A percentile compares a stretch with the other conserved stretches of the same genome.
phyloP scores from a whole-genome alignment of 1,140 invertebrate genomes.

The Conus betulinus region DNA sequence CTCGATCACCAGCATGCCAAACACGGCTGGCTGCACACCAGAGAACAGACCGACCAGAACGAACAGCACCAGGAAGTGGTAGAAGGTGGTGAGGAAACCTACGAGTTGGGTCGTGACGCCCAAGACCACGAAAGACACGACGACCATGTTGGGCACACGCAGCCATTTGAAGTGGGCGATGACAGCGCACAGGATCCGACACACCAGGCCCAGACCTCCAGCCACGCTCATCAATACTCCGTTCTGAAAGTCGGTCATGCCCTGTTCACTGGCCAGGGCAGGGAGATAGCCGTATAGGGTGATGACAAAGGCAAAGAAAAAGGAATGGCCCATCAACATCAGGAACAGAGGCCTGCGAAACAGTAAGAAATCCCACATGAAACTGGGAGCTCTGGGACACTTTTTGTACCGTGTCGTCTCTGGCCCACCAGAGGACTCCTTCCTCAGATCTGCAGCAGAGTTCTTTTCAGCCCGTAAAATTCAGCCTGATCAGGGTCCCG shows the following conservation, averaged over 20 bases:
- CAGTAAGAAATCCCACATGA: constrained; percentile 21
- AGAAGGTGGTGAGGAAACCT: constrained; percentile 7
- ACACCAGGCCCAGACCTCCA: constrained; percentile 12
- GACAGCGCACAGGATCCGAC: background rate
- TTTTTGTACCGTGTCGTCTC: background rate
- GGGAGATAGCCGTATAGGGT: constrained; percentile 23
- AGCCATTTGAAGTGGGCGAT: constrained; percentile 9
- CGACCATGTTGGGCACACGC: constrained; percentile 1
- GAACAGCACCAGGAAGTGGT: constrained; percentile 1
- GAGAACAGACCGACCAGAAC: constrained; percentile 4
- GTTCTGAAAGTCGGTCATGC: background rate
- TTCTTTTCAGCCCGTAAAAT: background rate
- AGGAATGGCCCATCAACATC: background rate
- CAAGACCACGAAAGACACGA: background rate
- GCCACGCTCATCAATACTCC: constrained; percentile 18
- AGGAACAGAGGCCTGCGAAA: constrained; percentile 9
- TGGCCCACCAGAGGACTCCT: background rate
- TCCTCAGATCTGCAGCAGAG: background rate
- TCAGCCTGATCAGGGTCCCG: no score
- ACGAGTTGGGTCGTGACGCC: background rate
- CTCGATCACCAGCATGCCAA: constrained; percentile 9
- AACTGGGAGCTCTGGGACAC: background rate
- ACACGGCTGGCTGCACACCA: background rate
- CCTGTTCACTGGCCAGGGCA: background rate
- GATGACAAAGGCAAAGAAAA: background rate